Evolutionary conservation across 2,888 invertebrate species (phyloP).

Genomic region (Phortica okadai): DNA sequence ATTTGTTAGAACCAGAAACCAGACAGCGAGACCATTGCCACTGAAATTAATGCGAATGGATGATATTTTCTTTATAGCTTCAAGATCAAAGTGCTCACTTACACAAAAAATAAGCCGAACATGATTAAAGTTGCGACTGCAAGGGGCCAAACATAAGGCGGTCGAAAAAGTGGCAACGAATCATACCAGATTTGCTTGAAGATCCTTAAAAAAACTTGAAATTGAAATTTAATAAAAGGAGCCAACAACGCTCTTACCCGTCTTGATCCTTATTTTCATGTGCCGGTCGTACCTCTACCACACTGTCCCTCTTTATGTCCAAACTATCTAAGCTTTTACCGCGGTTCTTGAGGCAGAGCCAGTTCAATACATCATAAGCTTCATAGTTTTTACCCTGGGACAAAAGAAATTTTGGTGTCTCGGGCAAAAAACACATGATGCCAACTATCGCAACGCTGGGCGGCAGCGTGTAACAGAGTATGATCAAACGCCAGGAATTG

Average conservation of each 20-base stretch:
- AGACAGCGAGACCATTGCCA: slow-evolving; percentile 38
- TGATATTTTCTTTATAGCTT: background rate
- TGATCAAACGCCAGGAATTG: slow-evolving; percentile 43
- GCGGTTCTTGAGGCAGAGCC: slow-evolving; percentile 40
- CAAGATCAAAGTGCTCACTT: background rate
- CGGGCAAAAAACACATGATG: slow-evolving; percentile 39
- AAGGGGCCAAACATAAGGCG: slow-evolving; percentile 3
- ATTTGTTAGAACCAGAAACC: slow-evolving; percentile 28
- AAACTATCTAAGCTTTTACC: slow-evolving; percentile 34
- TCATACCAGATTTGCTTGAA: slow-evolving; percentile 26
- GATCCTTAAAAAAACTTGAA: background rate
- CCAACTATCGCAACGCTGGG: slow-evolving; percentile 30
- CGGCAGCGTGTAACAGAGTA: slow-evolving; percentile 32
- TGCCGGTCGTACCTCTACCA: too few species aligned
- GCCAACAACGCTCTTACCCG: too few species aligned
- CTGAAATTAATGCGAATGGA: slow-evolving; percentile 16
- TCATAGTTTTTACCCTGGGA: background rate
- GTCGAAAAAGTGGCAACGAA: slow-evolving; percentile 24
- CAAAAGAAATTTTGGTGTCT: slow-evolving; percentile 48
- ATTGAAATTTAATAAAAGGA: too few species aligned
- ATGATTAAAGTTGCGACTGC: background rate
- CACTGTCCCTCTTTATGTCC: slow-evolving; percentile 32
- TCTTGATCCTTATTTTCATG: too few species aligned
- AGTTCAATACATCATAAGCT: slow-evolving; percentile 44
- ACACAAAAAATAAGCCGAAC: slow-evolving; percentile 24